Percentiles rank a stretch among this genome's conserved stretches.
phyloP scores from a whole-genome alignment of 2,113 vertebrate genomes.

The Amblyornis subalaris region DNA sequence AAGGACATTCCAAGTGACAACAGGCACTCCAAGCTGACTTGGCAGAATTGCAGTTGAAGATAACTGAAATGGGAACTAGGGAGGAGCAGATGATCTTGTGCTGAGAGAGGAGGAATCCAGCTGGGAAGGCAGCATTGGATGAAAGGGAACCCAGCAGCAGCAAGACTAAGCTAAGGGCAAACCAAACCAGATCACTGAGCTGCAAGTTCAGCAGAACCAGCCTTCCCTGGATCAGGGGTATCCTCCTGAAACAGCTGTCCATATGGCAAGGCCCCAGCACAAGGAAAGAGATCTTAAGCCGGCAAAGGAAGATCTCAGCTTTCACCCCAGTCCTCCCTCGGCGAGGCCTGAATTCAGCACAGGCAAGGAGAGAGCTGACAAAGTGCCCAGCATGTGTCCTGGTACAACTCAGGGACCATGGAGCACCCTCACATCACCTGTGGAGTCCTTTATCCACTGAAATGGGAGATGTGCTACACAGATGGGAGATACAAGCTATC shows the following conservation, averaged over 20 bases:
- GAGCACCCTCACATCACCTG: neutral
- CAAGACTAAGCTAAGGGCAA: neutral
- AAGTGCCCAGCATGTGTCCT: neutral
- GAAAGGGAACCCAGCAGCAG: neutral
- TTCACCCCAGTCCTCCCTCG: neutral
- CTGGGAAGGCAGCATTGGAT: fast-evolving
- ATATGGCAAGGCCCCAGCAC: fast-evolving
- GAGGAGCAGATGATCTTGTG: neutral
- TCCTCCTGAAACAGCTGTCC: neutral
- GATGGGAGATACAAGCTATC: neutral
- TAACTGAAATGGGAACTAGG: neutral
- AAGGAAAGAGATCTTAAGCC: neutral
- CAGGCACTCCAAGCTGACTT: neutral
- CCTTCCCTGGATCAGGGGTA: neutral
- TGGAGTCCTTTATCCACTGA: neutral
- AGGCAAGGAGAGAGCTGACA: neutral
- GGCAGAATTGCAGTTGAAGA: neutral
- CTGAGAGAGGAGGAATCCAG: neutral
- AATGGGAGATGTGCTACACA: neutral
- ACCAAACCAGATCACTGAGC: neutral
- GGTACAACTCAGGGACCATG: neutral
- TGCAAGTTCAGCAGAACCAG: neutral
- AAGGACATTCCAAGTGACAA: conserved; percentile 1
- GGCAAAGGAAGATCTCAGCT: neutral
- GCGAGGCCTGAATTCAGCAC: neutral